These are phyloP conservation scores for Yponomeuta evonymella DNA, from an alignment of 2,888 invertebrate species.

Conservation along the genomic window DNA sequence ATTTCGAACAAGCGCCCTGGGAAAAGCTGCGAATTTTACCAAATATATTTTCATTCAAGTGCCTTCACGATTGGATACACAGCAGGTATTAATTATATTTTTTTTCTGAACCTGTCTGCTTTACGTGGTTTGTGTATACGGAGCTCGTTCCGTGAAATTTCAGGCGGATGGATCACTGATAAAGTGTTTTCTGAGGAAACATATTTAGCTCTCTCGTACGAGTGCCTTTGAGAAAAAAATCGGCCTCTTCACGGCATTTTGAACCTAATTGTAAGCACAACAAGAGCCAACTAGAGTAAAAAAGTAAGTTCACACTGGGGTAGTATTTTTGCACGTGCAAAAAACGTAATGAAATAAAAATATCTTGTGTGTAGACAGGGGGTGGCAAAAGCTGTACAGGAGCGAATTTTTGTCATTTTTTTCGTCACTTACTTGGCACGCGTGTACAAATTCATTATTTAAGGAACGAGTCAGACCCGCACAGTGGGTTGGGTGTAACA, in stretches of 20 bases:
- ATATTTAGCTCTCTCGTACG: not conserved
- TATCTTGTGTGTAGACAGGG: constrained; percentile 1
- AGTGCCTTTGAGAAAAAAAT: not conserved
- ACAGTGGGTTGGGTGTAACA: not conserved
- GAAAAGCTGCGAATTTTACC: too few species aligned
- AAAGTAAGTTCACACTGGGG: not conserved
- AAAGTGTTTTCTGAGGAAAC: not conserved
- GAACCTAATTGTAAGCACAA: not conserved
- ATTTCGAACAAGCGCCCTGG: too few species aligned
- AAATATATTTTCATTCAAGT: not conserved
- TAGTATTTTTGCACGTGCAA: constrained; percentile 1
- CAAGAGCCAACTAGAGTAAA: not conserved
- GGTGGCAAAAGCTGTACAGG: not conserved
- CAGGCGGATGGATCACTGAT: not conserved
- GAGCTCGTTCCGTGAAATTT: not conserved
- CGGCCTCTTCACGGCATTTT: not conserved
- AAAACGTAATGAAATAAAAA: constrained; percentile 5
- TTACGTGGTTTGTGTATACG: not conserved
- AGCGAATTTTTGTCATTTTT: constrained; percentile 7
- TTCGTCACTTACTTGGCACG: constrained; percentile 6
- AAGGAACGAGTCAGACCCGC: not conserved
- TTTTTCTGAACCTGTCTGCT: not conserved
- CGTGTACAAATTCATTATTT: constrained; percentile 14
- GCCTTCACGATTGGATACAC: not conserved
- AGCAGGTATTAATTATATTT: not conserved